Evolutionary conservation across 2,888 invertebrate species (phyloP).

Genomic region (Idaea straminata): DNA sequence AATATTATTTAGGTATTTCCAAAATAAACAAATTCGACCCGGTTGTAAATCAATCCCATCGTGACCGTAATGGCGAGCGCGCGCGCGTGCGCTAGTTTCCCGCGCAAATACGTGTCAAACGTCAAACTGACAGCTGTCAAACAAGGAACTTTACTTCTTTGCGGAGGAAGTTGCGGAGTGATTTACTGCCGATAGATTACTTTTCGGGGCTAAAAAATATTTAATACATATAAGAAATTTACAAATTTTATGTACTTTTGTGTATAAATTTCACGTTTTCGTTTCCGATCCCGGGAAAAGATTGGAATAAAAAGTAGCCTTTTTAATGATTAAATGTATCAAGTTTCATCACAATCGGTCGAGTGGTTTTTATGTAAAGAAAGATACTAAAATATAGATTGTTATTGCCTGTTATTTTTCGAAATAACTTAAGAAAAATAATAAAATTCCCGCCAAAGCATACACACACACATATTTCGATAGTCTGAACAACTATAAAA

Average conservation of each 20-base stretch:
- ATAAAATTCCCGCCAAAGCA: not conserved
- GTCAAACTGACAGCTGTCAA: slow-evolving; percentile 1
- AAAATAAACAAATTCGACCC: not conserved
- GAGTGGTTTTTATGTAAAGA: too few relatives aligned
- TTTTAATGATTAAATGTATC: too few relatives aligned
- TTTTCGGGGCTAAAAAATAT: not conserved
- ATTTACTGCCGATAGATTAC: not conserved
- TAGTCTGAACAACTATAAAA: not conserved
- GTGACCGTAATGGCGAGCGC: not conserved
- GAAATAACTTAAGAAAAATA: not conserved
- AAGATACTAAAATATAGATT: too few relatives aligned
- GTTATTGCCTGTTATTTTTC: not conserved
- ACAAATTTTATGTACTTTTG: not conserved
- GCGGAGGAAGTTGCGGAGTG: not conserved
- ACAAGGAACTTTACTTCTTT: not conserved
- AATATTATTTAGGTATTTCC: not conserved
- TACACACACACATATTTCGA: not conserved
- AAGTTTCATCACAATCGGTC: too few relatives aligned
- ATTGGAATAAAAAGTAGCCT: too few relatives aligned
- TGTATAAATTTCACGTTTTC: too few relatives aligned
- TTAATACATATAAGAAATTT: not conserved
- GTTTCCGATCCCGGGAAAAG: too few relatives aligned
- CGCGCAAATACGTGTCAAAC: not conserved
- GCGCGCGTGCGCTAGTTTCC: not conserved
- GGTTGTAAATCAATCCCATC: not conserved